These are phyloP conservation scores for Synanthedon andrenaeformis DNA, from an alignment of 2,888 invertebrate species.

Conservation along the genomic window DNA sequence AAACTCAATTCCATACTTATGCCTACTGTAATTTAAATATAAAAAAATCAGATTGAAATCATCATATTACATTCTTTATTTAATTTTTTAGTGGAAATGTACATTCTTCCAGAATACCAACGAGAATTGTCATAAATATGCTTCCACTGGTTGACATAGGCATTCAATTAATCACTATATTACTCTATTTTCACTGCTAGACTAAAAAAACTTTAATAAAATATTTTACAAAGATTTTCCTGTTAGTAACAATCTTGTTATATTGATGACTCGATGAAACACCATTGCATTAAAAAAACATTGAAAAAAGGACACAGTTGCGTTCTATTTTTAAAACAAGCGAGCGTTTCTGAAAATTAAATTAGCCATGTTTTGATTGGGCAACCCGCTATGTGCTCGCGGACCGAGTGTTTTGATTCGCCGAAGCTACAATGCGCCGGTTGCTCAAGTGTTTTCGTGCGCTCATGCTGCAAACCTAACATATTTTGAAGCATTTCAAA, in stretches of 20 bases:
- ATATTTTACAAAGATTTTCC: too few relatives aligned
- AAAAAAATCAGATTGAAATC: neutral
- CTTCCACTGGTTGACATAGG: too few relatives aligned
- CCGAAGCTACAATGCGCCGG: slow-evolving; percentile 45
- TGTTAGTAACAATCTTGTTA: too few relatives aligned
- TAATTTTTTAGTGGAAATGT: slow-evolving; percentile 3
- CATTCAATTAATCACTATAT: too few relatives aligned
- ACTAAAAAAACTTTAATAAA: too few relatives aligned
- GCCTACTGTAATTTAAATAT: too few relatives aligned
- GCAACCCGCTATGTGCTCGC: slow-evolving; percentile 36
- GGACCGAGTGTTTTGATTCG: slow-evolving; percentile 58
- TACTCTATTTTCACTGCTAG: too few relatives aligned
- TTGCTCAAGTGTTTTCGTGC: slow-evolving; percentile 58
- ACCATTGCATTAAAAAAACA: slow-evolving; percentile 4
- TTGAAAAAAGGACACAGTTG: slow-evolving; percentile 7
- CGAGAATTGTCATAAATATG: too few relatives aligned
- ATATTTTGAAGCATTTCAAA: neutral
- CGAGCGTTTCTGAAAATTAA: slow-evolving; percentile 31
- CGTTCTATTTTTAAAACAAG: neutral
- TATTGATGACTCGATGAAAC: neutral
- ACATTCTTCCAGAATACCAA: too few relatives aligned
- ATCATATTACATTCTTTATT: neutral
- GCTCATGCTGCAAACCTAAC: slow-evolving; percentile 20
- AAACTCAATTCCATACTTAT: too few relatives aligned
- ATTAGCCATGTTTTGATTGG: slow-evolving; percentile 62